Base-by-base conservation (phyloP, 2,797 vertebrate genomes). In the Alosa sapidissima region DNA sequence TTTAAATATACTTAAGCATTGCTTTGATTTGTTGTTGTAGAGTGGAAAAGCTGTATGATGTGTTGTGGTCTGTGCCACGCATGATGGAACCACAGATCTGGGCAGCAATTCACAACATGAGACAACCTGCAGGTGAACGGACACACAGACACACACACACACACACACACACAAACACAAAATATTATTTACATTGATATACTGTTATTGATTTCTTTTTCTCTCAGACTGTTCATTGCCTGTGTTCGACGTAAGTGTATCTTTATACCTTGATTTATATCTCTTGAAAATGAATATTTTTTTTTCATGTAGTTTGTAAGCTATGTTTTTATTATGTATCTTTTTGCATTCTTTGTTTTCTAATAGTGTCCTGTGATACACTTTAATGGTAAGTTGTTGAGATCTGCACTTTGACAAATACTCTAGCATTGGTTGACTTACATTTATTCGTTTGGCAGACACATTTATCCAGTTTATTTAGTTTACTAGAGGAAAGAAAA, bases 151-250 rank as follows among this genome's bases (percentile, higher is more conserved):
- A 88, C 0, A 82, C 49, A 81, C 33, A 14, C 49, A 84, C 47
- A 54, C 54, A 65, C 36, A 11, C 3, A 16, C 19, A 75, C 1
- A 75, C n/a, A 82, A 0, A 58, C 28, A 85, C 49, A 72, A 72
- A 14, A 4, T 36, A 36, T 75, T 3, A 47, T 47, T 21, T 47
- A 21, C 14, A 78, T 8, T 78, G 9, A 47, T 78, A n/a, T 28
- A 24, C 4, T 28, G 7, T 9, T 24, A 11, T 65, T 78, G 0
- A 36, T 75, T 36, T 19, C 0, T 33, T 48, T 87, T 47, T 1
- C 9, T 58, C 82, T 81, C 72, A 87, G 86, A 47, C 33, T 87
- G 86, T 16, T 68, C 85, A 36, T 16, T 81, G 65, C 51, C 82
- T 55, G 5, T 45, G 16, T 78, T 21, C 45, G 72, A 21, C 5